Conservation (phyloP, 64 coral and sea anemone genomes). For the Dendronephthya gigantea region DNA sequence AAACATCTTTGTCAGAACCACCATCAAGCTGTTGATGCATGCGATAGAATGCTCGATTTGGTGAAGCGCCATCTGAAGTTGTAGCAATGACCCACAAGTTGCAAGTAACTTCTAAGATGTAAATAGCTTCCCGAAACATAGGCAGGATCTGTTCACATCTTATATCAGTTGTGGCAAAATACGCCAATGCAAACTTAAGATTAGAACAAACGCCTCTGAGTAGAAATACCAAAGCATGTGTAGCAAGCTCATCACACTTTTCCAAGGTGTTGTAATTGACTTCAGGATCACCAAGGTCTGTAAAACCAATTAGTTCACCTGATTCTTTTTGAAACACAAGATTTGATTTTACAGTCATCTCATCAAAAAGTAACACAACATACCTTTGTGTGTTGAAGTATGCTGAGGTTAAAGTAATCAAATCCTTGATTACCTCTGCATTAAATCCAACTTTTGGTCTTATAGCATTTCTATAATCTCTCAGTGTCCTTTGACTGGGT, state of each 20-base stretch:
- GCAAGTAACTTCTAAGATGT: neutral
- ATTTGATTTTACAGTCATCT: slow-evolving; percentile 2
- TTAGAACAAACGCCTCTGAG: neutral
- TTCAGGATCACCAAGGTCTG: neutral
- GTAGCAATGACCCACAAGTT: neutral
- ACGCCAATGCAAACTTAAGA: neutral
- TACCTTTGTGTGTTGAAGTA: neutral
- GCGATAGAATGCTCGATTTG: neutral
- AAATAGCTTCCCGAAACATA: slow-evolving; percentile 9
- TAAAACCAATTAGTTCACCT: neutral
- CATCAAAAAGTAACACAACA: slow-evolving; percentile 10
- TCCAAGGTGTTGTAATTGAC: neutral
- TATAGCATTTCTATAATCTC: neutral
- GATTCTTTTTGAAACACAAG: neutral
- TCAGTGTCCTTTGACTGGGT: neutral
- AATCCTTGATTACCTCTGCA: neutral
- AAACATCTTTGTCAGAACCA: neutral
- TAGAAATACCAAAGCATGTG: neutral
- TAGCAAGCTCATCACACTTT: neutral
- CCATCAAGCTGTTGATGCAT: neutral
- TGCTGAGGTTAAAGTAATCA: neutral
- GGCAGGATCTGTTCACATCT: neutral
- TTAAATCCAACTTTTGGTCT: neutral
- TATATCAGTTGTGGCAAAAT: neutral
- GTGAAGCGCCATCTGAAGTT: neutral